phyloP scores from a whole-genome alignment of 2,888 invertebrate species.

The Ectobius pallidus region DNA sequence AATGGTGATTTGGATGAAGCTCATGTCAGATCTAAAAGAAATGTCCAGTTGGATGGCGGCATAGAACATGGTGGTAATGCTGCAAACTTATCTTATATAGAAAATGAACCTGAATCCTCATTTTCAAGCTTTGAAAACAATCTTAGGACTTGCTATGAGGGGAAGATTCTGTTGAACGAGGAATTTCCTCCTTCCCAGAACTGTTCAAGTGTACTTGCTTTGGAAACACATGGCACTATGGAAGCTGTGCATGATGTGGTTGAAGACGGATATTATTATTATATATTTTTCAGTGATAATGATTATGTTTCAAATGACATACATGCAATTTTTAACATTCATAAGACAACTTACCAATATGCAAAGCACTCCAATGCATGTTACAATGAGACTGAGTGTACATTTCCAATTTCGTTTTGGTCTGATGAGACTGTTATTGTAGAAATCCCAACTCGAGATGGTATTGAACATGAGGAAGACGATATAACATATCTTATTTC shows the following conservation, averaged over 20 bases:
- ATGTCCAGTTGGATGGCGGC: constrained; percentile 65
- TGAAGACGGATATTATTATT: constrained; percentile 84
- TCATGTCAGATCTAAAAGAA: background rate
- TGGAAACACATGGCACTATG: constrained; percentile 63
- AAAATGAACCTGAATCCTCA: constrained; percentile 63
- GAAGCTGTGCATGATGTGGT: constrained; percentile 72
- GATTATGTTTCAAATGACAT: constrained; percentile 80
- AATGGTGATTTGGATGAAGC: background rate
- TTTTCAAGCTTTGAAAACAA: constrained; percentile 85
- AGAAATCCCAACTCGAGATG: constrained; percentile 82
- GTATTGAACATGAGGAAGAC: constrained; percentile 76
- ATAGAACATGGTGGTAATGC: constrained; percentile 80
- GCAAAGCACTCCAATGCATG: constrained; percentile 73
- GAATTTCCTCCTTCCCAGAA: constrained; percentile 71
- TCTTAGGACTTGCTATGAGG: constrained; percentile 75
- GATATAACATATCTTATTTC: constrained; percentile 75
- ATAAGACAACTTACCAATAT: constrained; percentile 82
- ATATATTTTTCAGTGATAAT: constrained; percentile 88
- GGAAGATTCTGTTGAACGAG: constrained; percentile 74
- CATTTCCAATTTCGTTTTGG: constrained; percentile 72
- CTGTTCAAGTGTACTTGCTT: constrained; percentile 72
- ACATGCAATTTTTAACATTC: constrained; percentile 83
- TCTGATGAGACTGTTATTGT: constrained; percentile 82
- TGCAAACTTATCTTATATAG: constrained; percentile 60
- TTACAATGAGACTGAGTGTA: constrained; percentile 77